Evolutionary conservation across 2,797 vertebrate genomes (phyloP).

Genomic region (Meriones psammophilus): DNA sequence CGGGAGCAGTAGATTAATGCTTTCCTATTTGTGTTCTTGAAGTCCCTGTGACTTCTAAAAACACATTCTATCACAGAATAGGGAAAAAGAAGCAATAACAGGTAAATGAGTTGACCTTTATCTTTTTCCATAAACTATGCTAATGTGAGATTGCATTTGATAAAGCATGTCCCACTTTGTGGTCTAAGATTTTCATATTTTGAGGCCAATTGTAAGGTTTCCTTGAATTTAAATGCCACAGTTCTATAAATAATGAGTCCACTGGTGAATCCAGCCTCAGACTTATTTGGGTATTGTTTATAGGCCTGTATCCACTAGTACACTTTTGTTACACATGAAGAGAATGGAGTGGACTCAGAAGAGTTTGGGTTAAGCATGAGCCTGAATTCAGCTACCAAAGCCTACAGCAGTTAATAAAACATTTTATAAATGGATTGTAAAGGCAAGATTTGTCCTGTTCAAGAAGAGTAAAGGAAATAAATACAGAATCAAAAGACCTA

Average conservation of each 20-base stretch:
- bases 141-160: conserved; percentile 18
- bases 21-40: not conserved
- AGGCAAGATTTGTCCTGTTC: not conserved
- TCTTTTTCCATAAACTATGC: not conserved
- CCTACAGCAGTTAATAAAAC: not conserved
- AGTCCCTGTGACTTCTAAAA: not conserved
- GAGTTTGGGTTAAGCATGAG: not conserved
- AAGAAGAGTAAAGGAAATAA: not conserved
- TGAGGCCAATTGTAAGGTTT: not conserved
- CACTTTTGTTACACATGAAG: not conserved
- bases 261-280: not conserved
- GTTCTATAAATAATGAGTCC: not conserved
- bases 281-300: not conserved
- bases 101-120: not conserved
- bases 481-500: not conserved
- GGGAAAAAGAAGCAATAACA: not conserved
- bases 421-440: not conserved
- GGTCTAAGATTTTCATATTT: not conserved
- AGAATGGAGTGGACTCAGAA: not conserved
- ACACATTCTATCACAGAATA: not conserved
- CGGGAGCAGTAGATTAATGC: not conserved
- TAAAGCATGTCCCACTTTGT: not conserved
- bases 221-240: not conserved
- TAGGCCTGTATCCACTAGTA: not conserved
- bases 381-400: not conserved